These are phyloP conservation scores for Leptopilina clavipes DNA, from an alignment of 1,140 invertebrate species.

Conservation along the genomic window DNA sequence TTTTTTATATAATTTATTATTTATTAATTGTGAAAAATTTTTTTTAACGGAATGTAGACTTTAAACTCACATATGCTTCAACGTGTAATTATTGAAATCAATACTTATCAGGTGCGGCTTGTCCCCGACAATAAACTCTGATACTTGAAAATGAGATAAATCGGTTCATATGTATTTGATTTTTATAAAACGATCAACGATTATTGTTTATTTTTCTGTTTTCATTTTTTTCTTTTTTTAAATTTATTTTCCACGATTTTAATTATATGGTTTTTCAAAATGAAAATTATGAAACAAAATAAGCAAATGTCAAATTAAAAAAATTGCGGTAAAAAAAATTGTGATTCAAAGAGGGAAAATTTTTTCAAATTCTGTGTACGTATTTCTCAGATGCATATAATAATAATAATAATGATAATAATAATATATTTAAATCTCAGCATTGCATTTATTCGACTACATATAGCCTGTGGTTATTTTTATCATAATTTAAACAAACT, in stretches of 20 bases:
- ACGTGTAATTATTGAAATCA: slow-evolving; percentile 6
- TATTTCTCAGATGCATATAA: not conserved
- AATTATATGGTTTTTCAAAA: too few species aligned
- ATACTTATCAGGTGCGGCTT: slow-evolving; percentile 5
- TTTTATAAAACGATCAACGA: not conserved
- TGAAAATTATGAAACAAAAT: too few species aligned
- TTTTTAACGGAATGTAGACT: not conserved
- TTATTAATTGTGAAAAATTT: too few species aligned
- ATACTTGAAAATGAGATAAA: slow-evolving; percentile 1
- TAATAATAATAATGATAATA: slow-evolving; percentile 2
- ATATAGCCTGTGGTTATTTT: not conserved
- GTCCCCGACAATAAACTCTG: not conserved
- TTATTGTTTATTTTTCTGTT: not conserved
- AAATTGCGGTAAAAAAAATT: not conserved
- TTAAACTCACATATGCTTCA: not conserved
- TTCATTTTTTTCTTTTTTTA: not conserved
- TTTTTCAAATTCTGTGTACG: not conserved
- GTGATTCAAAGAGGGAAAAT: not conserved
- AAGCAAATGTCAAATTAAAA: too few species aligned
- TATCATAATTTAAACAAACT: not conserved
- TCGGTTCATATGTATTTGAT: not conserved
- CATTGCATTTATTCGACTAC: not conserved
- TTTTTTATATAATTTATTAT: too few species aligned
- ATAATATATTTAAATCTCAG: slow-evolving; percentile 3
- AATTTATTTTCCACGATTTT: not conserved